Evolutionary conservation across 2,113 vertebrate genomes (phyloP).

Genomic region (Eurypyga helias): DNA sequence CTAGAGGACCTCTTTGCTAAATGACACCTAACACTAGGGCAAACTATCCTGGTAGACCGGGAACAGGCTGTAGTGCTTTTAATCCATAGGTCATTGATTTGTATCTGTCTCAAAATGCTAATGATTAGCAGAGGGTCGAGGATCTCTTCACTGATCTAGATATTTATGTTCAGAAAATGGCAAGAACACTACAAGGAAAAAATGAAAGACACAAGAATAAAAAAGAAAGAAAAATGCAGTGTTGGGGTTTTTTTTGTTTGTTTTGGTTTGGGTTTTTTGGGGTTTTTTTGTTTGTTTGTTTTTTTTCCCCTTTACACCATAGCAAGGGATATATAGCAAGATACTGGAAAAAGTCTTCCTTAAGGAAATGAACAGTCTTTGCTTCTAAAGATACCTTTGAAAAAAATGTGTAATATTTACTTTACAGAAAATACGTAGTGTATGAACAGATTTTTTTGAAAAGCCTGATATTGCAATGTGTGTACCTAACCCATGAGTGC

Average conservation of each 20-base stretch:
- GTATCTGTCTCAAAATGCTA: not conserved
- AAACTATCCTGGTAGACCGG: not conserved
- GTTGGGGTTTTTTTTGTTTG: too few relatives aligned
- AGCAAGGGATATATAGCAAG: not conserved
- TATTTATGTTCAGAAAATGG: not conserved
- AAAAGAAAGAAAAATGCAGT: not conserved
- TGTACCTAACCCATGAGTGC: not conserved
- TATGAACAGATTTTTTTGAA: not conserved
- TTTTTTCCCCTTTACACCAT: not conserved
- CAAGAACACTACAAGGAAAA: not conserved
- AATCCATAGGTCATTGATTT: not conserved
- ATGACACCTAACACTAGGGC: not conserved
- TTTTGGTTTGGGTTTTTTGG: too few relatives aligned
- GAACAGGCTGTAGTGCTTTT: not conserved
- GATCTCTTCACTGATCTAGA: not conserved
- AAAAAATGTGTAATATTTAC: not conserved
- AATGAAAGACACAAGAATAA: not conserved
- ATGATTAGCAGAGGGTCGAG: not conserved
- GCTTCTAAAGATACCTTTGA: not conserved
- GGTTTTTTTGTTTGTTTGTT: too few relatives aligned
- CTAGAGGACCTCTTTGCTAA: not conserved
- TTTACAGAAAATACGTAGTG: not conserved
- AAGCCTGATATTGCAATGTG: not conserved
- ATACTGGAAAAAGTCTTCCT: accelerated
- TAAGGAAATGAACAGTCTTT: not conserved